These are phyloP conservation scores for Musca vetustissima DNA, from an alignment of 1,140 invertebrate species.

Conservation along the genomic window DNA sequence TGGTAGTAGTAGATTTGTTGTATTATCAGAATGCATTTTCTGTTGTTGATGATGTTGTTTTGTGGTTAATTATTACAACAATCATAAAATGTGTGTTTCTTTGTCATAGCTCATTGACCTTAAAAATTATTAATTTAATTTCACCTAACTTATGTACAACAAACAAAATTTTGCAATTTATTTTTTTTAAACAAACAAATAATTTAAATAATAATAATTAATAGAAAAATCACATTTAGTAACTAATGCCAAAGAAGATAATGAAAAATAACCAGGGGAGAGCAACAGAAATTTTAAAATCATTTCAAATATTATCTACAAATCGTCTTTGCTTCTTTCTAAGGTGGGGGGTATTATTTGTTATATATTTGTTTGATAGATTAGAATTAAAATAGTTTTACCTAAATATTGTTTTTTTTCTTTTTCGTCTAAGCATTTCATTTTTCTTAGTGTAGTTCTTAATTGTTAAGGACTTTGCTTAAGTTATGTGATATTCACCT, in stretches of 20 bases:
- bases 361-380: no score
- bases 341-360: no score
- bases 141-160: no score
- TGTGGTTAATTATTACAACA: slow-evolving; percentile 9
- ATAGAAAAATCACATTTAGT: not conserved
- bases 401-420: not conserved
- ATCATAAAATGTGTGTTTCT: no score
- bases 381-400: not conserved
- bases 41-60: slow-evolving; percentile 16
- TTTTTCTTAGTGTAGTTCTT: not conserved
- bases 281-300: no score
- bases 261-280: not conserved
- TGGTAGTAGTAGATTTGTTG: slow-evolving; percentile 4
- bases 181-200: not conserved
- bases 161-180: not conserved
- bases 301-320: not conserved
- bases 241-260: not conserved
- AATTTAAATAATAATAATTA: not conserved
- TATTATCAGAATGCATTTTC: not conserved
- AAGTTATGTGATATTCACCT: slow-evolving; percentile 40
- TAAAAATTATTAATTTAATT: no score
- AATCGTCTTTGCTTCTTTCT: slow-evolving; percentile 6
- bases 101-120: no score
- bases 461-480: slow-evolving; percentile 7
- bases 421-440: not conserved